Evolutionary conservation across 1,140 invertebrate species (phyloP), one percentile per base, ranked within the genome.

Genomic region (Venturia canescens): DNA sequence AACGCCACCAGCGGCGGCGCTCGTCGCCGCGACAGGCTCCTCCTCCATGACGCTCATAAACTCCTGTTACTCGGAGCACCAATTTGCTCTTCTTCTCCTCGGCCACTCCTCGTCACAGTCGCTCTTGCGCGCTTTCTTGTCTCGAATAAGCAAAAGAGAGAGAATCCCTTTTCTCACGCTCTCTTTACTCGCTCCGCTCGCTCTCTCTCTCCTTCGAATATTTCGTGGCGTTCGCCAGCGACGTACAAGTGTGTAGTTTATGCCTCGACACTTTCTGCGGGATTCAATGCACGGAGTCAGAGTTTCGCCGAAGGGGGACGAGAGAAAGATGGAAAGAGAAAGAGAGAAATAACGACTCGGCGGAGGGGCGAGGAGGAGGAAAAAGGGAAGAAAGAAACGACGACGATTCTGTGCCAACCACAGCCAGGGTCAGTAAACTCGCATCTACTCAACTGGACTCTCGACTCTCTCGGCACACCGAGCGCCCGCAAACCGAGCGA

Each of bases 51-150:
- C 23, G 77, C 75, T 90, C 85, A 89, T 92, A 87, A 53, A 80
- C 78, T 82, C 89, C 91, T 90, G 87, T 67, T 91, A 88, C 86
- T 66, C 85, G 83, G 90, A 92, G 91, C 90, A 92, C 91, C 90
- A 92, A 91, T 91, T 92, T 92, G 90, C 91, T 92, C 91, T 92
- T 92, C 91, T 92, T 92, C 91, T 91, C 91, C 90, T 91, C 88
- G 89, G 85, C 90, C 90, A 91, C 90, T 92, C 89, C 89, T 91
- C 87, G 85, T 83, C 81, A 80, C 72, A 80, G 82, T 84, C 86
- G 85, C 84, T 82, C 83, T 81, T 80, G 80, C 72, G 70, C 69
- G 50, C 71, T 66, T 66, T 78, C 67, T 77, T 80, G 44, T 27
- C 3, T 44, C 53, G 69, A 69, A 48, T 57, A 74, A 69, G 66